Base-by-base conservation (phyloP, 2,113 vertebrate genomes). In the Syrrhaptes paradoxus region DNA sequence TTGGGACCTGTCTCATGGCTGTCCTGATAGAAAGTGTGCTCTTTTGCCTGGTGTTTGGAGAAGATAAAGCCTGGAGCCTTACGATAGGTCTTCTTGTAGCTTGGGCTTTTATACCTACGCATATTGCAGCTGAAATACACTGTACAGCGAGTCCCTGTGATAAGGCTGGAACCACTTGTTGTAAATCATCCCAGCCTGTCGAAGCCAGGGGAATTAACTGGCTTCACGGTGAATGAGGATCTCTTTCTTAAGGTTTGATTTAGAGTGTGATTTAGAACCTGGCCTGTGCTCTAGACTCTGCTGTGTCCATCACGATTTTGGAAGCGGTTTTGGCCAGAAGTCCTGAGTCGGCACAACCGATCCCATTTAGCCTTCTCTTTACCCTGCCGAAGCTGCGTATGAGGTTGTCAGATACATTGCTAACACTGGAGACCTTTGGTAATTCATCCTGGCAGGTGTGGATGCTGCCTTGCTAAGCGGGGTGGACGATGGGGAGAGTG, bases 211-310 rank as follows among this genome's bases (percentile, higher is more conserved):
- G 72, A 90, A 75, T 43, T 88, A 63, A 83, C 85, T 55, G 79
- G 88, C 72, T 74, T 88, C 19, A 6, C 57, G 45, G 82, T 70
- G 85, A 95, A 75, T 9, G 48, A 93, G 36, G 90, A 96, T 93
- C 92, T 81, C 92, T 93, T 86, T 74, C 90, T 90, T 90, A 90
- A 49, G 76, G 41, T 84, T 96, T 94, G 92, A 96, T 93, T 96
- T 96, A 88, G 70, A 68, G 73, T 0, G 5, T 90, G 85, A 96
- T 88, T 89, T 96, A 95, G 86, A 95, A 21, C 32, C 72, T 79
- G 76, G 61, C 83, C 93, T 88, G 52, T 1, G 29, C 83, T 94
- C 65, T 89, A 62, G 93, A 65, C 59, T 94, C 70, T 51, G 31
- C 79, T 75, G 72, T 75, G 88, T 95, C 93, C 88, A 77, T 95